These are phyloP conservation scores for Epizoanthus rinbou DNA, from an alignment of 92 coral and sea anemone species.

Conservation along the genomic window DNA sequence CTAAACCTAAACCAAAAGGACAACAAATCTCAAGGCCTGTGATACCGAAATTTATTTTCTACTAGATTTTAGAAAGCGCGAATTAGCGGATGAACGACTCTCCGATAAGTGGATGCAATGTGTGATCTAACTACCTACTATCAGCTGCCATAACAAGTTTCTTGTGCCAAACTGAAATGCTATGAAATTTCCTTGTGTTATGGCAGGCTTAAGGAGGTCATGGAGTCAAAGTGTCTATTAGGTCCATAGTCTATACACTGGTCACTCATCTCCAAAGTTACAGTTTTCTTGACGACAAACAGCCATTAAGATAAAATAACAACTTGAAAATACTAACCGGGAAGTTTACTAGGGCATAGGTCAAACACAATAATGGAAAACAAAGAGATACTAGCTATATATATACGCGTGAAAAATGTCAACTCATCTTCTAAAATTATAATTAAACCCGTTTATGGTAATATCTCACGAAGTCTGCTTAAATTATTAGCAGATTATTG, in stretches of 20 bases:
- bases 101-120: neutral
- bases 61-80: neutral
- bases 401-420: neutral
- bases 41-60: constrained; percentile 31
- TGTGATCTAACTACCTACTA: neutral
- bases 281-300: neutral
- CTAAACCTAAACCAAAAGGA: constrained; percentile 13
- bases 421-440: neutral
- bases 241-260: neutral
- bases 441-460: constrained; percentile 9
- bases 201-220: neutral
- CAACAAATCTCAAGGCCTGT: constrained; percentile 8
- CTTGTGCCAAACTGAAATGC: neutral
- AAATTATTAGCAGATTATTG: constrained; percentile 12
- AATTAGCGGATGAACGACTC: neutral
- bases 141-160: neutral
- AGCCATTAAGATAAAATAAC: neutral
- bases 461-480: neutral
- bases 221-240: neutral
- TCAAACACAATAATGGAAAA: neutral
- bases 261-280: too few relatives aligned
- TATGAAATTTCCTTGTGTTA: constrained; percentile 15
- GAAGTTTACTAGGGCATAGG: neutral
- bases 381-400: neutral
- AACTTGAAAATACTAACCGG: neutral